Percentiles rank a stretch among this genome's conserved stretches.
Conservation (phyloP, 2,113 vertebrate species). For the Lagopus muta region DNA sequence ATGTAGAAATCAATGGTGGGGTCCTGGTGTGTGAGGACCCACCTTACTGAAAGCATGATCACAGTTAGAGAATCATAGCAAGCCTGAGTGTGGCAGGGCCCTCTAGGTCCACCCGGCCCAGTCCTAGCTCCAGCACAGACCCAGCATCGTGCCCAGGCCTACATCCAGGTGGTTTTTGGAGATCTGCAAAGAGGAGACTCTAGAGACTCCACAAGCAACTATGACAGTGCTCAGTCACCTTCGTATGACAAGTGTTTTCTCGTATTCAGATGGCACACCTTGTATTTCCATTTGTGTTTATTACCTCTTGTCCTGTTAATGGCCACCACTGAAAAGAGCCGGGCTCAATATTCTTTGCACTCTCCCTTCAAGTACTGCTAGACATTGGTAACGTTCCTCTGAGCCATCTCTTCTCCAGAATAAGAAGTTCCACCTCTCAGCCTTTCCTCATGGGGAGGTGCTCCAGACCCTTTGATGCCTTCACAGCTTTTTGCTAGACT, state of each 20-base stretch:
- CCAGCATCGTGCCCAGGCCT: neutral
- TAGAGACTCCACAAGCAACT: neutral
- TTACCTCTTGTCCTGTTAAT: neutral
- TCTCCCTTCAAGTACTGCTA: neutral
- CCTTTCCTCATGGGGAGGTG: neutral
- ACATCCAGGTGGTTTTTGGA: neutral
- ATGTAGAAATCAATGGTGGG: neutral
- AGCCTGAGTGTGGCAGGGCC: neutral
- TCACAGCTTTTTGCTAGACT: too few relatives aligned
- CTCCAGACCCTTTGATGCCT: too few relatives aligned
- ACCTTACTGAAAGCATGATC: neutral
- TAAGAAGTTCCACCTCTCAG: neutral
- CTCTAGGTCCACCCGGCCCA: neutral
- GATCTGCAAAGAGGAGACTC: too few relatives aligned
- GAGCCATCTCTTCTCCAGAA: neutral
- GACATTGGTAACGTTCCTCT: neutral
- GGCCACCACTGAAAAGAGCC: neutral
- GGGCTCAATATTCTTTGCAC: neutral
- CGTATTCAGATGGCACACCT: neutral
- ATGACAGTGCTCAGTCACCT: neutral
- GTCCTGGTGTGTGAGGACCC: neutral
- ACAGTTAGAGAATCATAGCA: neutral
- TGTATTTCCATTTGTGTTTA: neutral
- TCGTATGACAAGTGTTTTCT: neutral
- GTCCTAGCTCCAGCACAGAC: neutral